phyloP scores from a whole-genome alignment of 2,113 vertebrate species.

The Heterocephalus glaber region DNA sequence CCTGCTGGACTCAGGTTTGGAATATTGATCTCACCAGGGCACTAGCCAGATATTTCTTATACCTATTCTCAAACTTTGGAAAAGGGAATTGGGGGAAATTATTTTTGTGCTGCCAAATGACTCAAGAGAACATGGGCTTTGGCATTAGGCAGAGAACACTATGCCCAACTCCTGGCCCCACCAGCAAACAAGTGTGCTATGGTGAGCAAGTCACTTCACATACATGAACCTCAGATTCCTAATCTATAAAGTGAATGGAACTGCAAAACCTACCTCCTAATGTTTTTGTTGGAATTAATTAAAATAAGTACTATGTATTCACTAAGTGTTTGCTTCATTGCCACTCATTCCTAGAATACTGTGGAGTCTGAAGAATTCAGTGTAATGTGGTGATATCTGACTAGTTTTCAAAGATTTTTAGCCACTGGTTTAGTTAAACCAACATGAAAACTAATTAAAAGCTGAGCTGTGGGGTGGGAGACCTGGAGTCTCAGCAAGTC shows the following conservation, averaged over 20 bases:
- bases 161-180: background rate
- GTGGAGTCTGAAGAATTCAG: background rate
- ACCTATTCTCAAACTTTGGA: background rate
- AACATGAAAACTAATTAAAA: background rate
- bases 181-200: background rate
- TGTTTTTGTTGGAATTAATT: background rate
- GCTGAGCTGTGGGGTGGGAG: background rate
- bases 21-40: background rate
- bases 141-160: background rate
- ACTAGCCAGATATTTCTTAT: background rate
- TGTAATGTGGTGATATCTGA: background rate
- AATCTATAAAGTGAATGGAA: background rate
- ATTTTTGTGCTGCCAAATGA: background rate
- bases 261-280: background rate
- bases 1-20: background rate
- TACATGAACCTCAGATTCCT: background rate
- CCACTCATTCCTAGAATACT: background rate
- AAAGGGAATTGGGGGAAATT: background rate
- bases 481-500: background rate
- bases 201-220: background rate
- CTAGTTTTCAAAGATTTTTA: background rate
- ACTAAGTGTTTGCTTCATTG: background rate
- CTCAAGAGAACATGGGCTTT: background rate
- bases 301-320: background rate
- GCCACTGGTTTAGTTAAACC: background rate